A percentile compares a stretch with the other conserved stretches of the same genome.
Conservation (phyloP, 2,113 vertebrate genomes). For the Lepus americanus region DNA sequence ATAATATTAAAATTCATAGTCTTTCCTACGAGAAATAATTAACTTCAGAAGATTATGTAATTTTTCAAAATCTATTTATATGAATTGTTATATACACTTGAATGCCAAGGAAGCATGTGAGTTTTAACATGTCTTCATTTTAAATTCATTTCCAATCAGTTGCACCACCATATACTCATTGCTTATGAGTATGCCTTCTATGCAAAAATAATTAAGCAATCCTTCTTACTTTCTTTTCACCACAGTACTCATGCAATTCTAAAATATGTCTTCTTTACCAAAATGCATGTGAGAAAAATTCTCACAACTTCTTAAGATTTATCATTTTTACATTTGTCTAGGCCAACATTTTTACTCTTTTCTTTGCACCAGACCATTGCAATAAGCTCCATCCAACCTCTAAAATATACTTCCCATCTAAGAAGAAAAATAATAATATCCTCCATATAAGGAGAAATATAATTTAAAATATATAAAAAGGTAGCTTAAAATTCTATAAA, state of each 20-base stretch:
- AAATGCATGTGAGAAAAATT: constrained; percentile 1
- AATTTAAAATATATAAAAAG: not conserved
- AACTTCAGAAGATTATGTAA: not conserved
- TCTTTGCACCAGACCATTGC: not conserved
- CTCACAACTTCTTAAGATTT: not conserved
- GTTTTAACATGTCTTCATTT: not conserved
- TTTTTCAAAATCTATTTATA: not conserved
- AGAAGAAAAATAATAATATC: not conserved
- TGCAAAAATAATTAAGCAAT: not conserved
- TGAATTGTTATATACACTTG: not conserved
- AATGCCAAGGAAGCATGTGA: not conserved
- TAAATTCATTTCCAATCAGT: not conserved
- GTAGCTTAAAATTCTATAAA: not conserved
- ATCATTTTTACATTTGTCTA: not conserved
- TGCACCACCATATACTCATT: not conserved
- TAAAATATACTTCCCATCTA: not conserved
- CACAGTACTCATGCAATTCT: not conserved
- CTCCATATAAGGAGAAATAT: not conserved
- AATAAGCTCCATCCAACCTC: not conserved
- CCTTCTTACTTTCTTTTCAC: not conserved
- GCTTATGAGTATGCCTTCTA: too few species aligned
- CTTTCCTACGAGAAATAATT: not conserved
- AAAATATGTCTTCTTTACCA: not conserved
- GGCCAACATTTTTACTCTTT: not conserved
- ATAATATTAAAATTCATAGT: not conserved